These are phyloP conservation scores for Pterocles orientalis DNA, from an alignment of 2,113 vertebrate species.

Conservation along the genomic window DNA sequence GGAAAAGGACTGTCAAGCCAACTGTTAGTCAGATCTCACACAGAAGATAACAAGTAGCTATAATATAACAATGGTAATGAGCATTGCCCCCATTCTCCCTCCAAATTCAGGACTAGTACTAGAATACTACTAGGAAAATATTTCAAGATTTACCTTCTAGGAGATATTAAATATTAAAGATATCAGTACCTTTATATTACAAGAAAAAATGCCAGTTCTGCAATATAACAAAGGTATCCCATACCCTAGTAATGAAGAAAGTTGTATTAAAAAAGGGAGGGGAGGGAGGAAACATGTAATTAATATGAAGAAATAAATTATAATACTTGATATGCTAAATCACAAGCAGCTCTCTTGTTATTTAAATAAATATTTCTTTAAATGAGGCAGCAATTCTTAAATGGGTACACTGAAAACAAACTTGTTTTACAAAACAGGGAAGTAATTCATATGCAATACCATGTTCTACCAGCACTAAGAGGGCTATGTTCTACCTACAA, in stretches of 20 bases:
- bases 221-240: not conserved
- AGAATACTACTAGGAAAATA: not conserved
- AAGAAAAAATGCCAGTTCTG: not conserved
- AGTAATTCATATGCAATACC: conserved; percentile 15
- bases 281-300: not conserved
- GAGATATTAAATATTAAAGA: not conserved
- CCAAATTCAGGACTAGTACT: not conserved
- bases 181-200: not conserved
- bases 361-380: not conserved
- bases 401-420: not conserved
- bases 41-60: not conserved
- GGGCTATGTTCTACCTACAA: conserved; percentile 22
- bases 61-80: not conserved
- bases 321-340: not conserved
- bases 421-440: not conserved
- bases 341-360: not conserved
- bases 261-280: not conserved
- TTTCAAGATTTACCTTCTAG: not conserved
- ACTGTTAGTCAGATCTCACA: not conserved
- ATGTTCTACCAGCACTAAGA: not conserved
- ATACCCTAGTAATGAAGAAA: not conserved
- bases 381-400: not conserved
- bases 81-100: not conserved
- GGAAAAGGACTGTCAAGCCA: not conserved
- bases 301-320: not conserved